Conservation (phyloP, 2,888 invertebrate genomes). For the Pristionchus entomophagus region DNA sequence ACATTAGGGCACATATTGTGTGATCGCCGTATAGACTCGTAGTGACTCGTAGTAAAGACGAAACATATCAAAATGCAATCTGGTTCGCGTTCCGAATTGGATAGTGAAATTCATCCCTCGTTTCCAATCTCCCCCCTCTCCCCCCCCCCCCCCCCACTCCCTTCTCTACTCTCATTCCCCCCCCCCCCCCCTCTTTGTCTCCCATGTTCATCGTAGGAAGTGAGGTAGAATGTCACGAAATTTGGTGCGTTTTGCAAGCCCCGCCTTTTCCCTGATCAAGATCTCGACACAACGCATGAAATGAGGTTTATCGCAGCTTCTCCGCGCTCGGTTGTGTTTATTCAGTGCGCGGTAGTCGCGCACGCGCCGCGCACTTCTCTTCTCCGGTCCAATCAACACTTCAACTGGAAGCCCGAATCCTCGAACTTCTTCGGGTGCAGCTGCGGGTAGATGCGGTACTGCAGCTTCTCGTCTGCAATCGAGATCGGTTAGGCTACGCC, state of each 20-base stretch:
- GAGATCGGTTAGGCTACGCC: neutral
- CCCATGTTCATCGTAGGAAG: neutral
- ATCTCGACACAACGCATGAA: slow-evolving; percentile 20
- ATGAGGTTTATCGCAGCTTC: slow-evolving; percentile 27
- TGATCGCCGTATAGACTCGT: no score
- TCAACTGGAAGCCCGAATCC: slow-evolving; percentile 6
- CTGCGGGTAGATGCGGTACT: slow-evolving; percentile 40
- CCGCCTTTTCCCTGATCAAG: neutral
- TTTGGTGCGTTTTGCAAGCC: no score
- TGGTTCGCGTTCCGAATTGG: no score
- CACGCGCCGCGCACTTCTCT: neutral
- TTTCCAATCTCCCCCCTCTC: slow-evolving; percentile 48
- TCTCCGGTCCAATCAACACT: slow-evolving; percentile 16
- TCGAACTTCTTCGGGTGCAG: slow-evolving; percentile 27
- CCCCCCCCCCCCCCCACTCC: neutral
- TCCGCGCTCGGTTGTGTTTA: slow-evolving; percentile 35
- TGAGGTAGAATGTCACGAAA: no score
- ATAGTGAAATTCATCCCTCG: no score
- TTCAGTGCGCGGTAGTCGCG: neutral
- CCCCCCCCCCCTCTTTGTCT: neutral
- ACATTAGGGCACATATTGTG: no score
- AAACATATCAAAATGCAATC: no score
- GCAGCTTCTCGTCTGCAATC: slow-evolving; percentile 34
- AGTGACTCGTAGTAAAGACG: no score
- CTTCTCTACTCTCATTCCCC: slow-evolving; percentile 42